Evolutionary conservation across 2,888 invertebrate genomes (phyloP), one percentile per base, ranked within the genome.

Genomic region (Micropterix aruncella): DNA sequence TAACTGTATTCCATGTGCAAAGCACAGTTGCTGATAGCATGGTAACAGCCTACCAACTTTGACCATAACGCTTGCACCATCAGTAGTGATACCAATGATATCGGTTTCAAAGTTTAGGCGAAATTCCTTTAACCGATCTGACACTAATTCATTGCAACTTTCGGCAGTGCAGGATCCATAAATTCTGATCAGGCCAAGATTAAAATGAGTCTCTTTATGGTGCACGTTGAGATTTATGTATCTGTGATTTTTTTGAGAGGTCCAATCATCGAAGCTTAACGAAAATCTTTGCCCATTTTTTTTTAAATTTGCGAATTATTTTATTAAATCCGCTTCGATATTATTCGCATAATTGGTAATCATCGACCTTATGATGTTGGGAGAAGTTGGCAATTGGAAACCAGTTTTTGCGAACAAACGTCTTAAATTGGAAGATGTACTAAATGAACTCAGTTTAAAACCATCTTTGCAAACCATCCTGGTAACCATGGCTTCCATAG

Each of bases 391-490:
- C 36, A 27, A 27, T 27, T 27, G 36, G 7, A 27, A 27, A 9
- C 36, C 12, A 27, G 7, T 9, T 27, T 27, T 27, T 27, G 36
- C 7, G 12, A 27, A 27, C 12, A 27, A 27, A 27, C 36, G 36
- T 27, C 36, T 27, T 27, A 27, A 27, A 27, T 27, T n/a, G 36
- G 36, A n/a, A 27, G 36, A 27, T n/a, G 36, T 27, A 27, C 36
- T 9, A 27, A 27, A 27, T 27, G 7, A 27, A 27, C 36, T 27
- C 12, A 27, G 36, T 27, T 7, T 27, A 27, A 27, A 27, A 7
- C 36, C 36, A 27, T 27, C 36, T 27, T n/a, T 27, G 12, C 7
- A 27, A 7, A 27, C 36, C 36, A n/a, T 27, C 36, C 36, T 27
- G 36, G 36, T 27, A 27, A 27, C 36, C 36, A 27, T 27, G 36